A percentile compares a stretch with the other conserved stretches of the same genome.
Conservation (phyloP, 1,140 invertebrate species). For the Matsumurasca onukii region DNA sequence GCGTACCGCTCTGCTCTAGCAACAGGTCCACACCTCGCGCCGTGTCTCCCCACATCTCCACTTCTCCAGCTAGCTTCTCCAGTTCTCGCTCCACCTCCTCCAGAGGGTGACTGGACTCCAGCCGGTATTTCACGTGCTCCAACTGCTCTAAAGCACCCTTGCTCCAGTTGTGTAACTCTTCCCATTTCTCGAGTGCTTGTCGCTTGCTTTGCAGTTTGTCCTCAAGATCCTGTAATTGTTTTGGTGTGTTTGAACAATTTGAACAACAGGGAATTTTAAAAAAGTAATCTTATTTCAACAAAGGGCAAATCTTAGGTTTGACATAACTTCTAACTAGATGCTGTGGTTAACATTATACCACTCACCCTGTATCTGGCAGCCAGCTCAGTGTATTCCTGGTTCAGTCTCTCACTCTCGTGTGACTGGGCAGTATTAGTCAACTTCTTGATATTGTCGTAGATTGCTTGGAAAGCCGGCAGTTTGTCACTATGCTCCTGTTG, state of each 20-base stretch:
- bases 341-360: too few relatives aligned
- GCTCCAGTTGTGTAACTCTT: constrained; percentile 77
- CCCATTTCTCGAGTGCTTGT: constrained; percentile 76
- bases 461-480: constrained; percentile 67
- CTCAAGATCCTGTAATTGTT: constrained; percentile 64
- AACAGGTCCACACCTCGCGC: constrained; percentile 66
- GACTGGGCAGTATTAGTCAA: constrained; percentile 65
- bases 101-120: constrained; percentile 70
- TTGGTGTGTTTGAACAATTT: too few relatives aligned
- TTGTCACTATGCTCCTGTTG: constrained; percentile 81
- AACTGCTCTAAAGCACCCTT: constrained; percentile 78
- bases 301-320: too few relatives aligned
- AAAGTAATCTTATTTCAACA: too few relatives aligned
- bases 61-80: constrained; percentile 43
- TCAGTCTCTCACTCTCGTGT: constrained; percentile 69
- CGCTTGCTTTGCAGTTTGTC: constrained; percentile 73
- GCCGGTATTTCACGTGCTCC: constrained; percentile 75
- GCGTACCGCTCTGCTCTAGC: constrained; percentile 53
- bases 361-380: constrained; percentile 72
- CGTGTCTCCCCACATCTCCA: constrained; percentile 68
- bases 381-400: constrained; percentile 70
- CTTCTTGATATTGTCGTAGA: constrained; percentile 80
- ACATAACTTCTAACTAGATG: too few relatives aligned
- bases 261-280: too few relatives aligned
- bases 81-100: constrained; percentile 62